These are phyloP conservation scores for Chelmon rostratus DNA, from an alignment of 2,797 vertebrate genomes.

Conservation along the genomic window DNA sequence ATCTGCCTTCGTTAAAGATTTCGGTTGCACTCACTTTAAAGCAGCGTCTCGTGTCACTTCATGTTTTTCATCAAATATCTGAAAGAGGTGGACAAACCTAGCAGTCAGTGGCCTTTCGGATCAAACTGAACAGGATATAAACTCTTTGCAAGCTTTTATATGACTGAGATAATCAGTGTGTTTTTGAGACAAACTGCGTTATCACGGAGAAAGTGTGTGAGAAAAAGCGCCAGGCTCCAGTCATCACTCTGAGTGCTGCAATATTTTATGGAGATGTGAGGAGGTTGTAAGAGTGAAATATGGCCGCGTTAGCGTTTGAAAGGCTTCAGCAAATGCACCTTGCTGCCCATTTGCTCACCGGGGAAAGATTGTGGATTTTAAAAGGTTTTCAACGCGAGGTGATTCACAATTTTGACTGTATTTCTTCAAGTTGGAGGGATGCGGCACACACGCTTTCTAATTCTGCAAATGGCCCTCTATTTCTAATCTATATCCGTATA, in stretches of 20 bases:
- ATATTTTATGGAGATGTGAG: slow-evolving; percentile 85
- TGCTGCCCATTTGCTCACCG: slow-evolving; percentile 72
- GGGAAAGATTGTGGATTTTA: slow-evolving; percentile 73
- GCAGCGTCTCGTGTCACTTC: background rate
- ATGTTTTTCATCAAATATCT: background rate
- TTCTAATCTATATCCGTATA: slow-evolving; percentile 64
- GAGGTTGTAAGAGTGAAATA: slow-evolving; percentile 84
- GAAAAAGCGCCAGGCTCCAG: slow-evolving; percentile 52
- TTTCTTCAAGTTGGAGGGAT: slow-evolving; percentile 59
- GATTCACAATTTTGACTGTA: slow-evolving; percentile 75
- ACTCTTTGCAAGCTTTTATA: slow-evolving; percentile 41
- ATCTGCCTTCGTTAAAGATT: slow-evolving; percentile 9
- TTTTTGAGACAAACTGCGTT: slow-evolving; percentile 63
- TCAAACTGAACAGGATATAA: background rate
- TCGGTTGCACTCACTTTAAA: background rate
- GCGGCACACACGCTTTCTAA: slow-evolving; percentile 58
- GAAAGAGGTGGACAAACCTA: background rate
- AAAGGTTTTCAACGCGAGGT: slow-evolving; percentile 73
- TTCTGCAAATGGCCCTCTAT: slow-evolving; percentile 65
- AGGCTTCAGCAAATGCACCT: slow-evolving; percentile 78
- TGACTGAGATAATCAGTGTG: slow-evolving; percentile 55
- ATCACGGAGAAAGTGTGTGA: slow-evolving; percentile 56
- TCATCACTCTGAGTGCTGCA: slow-evolving; percentile 83
- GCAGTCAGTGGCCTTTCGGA: background rate
- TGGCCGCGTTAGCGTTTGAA: slow-evolving; percentile 76